Base-by-base conservation (phyloP, 2,797 vertebrate genomes). In the Cryptoprocta ferox region DNA sequence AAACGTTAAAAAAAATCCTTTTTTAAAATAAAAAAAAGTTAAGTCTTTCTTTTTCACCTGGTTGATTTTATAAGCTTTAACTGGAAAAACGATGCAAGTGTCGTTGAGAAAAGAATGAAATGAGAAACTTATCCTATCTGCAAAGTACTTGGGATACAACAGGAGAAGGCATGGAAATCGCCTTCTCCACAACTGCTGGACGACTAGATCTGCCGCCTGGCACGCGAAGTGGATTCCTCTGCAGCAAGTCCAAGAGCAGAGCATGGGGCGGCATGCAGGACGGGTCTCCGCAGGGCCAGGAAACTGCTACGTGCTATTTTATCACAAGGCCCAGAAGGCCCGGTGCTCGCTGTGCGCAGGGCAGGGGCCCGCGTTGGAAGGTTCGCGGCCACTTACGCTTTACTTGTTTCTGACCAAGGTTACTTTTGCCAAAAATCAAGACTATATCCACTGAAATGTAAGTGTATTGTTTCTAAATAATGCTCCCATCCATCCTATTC, bases 271-370 rank as follows among this genome's bases (percentile, higher is more conserved):
- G 37, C 15, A 70, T 3, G 39, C 30, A 28, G 45, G 26, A 66
- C 4, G 16, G 0, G 14, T 3, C 59, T 28, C 35, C 11, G 42
- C 30, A 0, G 26, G 24, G 16, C 35, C 61, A 3, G 81, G 26
- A 45, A 30, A 14, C 0, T 7, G 95, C 21, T 2, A n/a, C 0
- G 10, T 2, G 1, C 24, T 11, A 11, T 6, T 15, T 1, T 18
- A 19, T 7, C 18, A 9, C 3, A 48, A 48, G 48, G 13, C 56
- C 15, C 65, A 32, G 48, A 59, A 66, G 26, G 39, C 28, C 79
- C 0, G 0, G 13, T 6, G 8, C 45, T 6, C 6, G 0, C 37
- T 0, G 1, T 18, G 53, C 32, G 2, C 7, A 12, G 19, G 32
- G 13, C 63, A 65, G 42, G 39, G 48, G 15, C 26, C 24, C 0